Evolutionary conservation across 2,888 invertebrate species (phyloP).

Genomic region (Formica aserva): DNA sequence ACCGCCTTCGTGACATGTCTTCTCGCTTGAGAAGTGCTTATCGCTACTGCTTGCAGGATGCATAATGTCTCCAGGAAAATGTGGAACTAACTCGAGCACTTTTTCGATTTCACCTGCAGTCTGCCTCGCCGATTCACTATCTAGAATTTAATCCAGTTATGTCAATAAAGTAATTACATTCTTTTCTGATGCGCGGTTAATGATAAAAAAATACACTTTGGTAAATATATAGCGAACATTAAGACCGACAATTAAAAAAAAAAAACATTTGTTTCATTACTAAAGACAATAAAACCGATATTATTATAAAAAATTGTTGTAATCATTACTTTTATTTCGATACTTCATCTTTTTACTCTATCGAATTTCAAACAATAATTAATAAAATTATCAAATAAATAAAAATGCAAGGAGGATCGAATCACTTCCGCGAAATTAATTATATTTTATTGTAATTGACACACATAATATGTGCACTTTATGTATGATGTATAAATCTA

Average conservation of each 20-base stretch:
- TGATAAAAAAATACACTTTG: conserved; percentile 3
- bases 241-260: neutral
- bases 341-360: neutral
- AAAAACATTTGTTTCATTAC: neutral
- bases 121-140: conserved; percentile 73
- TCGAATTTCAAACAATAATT: neutral
- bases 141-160: conserved; percentile 81
- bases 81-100: conserved; percentile 74
- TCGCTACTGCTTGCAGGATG: conserved; percentile 84
- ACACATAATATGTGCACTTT: neutral
- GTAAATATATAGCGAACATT: neutral
- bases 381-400: neutral
- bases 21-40: conserved; percentile 83
- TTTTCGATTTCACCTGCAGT: conserved; percentile 53
- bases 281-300: neutral
- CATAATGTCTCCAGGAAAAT: conserved; percentile 80
- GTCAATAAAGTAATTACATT: conserved; percentile 80
- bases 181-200: conserved; percentile 56
- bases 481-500: neutral
- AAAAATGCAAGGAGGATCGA: neutral
- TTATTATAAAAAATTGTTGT: conserved; percentile 6
- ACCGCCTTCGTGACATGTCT: conserved; percentile 74
- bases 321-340: neutral
- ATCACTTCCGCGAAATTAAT: neutral
- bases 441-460: conserved; percentile 1